Conservation (phyloP, 2,113 vertebrate genomes). For the Cinclus mexicanus region DNA sequence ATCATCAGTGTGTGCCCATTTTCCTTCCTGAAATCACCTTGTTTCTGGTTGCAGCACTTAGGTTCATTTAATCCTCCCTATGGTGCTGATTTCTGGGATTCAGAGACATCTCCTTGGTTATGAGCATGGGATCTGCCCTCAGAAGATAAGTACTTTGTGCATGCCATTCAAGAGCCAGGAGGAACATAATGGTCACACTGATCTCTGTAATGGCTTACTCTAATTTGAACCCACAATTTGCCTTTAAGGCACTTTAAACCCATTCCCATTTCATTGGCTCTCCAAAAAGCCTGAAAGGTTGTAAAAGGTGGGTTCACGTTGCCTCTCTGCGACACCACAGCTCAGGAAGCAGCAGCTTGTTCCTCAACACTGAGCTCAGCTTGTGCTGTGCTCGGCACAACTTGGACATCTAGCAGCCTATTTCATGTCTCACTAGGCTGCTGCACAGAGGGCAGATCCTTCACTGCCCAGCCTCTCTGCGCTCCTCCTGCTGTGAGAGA, state of each 20-base stretch:
- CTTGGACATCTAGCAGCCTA: too few species aligned
- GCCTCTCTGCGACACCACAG: neutral
- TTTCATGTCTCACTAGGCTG: neutral
- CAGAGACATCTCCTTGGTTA: neutral
- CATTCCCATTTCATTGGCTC: neutral
- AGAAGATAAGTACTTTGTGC: neutral
- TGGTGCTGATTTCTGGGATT: neutral
- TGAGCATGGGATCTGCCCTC: neutral
- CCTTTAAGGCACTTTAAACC: neutral
- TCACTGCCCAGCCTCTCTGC: neutral
- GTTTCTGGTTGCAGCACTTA: neutral
- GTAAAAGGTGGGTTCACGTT: neutral
- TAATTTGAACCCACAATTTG: neutral
- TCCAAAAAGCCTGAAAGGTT: neutral
- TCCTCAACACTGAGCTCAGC: neutral
- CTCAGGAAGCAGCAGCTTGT: neutral
- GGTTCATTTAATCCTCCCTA: neutral
- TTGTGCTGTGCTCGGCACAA: neutral
- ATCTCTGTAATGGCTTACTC: neutral
- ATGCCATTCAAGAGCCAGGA: fast-evolving
- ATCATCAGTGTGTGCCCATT: neutral
- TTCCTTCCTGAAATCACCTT: neutral
- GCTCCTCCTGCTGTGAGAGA: fast-evolving
- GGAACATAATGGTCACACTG: neutral
- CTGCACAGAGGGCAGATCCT: neutral